Base-by-base conservation (phyloP, 1,140 invertebrate species). In the Nasonia giraulti region DNA sequence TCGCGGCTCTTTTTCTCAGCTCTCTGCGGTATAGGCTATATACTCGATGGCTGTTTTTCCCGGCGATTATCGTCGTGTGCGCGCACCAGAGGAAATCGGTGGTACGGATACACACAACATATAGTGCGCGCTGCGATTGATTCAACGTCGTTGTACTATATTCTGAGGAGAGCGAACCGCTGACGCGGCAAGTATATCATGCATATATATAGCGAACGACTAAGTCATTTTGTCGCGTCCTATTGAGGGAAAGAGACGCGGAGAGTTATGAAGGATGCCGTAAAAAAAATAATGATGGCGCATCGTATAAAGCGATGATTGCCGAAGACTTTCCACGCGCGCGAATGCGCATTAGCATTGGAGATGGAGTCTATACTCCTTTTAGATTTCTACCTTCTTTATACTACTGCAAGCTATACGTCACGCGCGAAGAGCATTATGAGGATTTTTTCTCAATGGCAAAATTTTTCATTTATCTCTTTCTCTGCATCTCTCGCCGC, bases 331-430 rank as follows among this genome's bases (percentile, higher is more conserved):
- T n/a, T 62, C 17, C 20, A 17, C 55, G 20, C 55, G 55, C 12
- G 50, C 50, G 50, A 14, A 20, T 27, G 55, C 55, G 55, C 6
- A 62, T 62, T 31, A n/a, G 68, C 23, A 31, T 71, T 71, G 68
- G 23, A 31, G 66, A 23, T n/a, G 27, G 66, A 69, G 11, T 12
- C 7, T 4, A 31, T 31, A 27, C 23, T 44, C 40, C 27, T 44
- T 69, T 80, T 80, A 80, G 50, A n/a, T 66, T 20, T 79, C 66
- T 62, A 62, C 44, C 31, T 79, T 20, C n/a, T 33, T 69, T 23
- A 66, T 69, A 69, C 20, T 66, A 44, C 40, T n/a, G 62, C 27
- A 27, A 27, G 27, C 27, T 27, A 27, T 27, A 27, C 27, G 27
- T 62, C 1, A 8, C 14, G 55, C 55, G 55, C 12, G 37, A 6